Conservation (phyloP, 2,797 vertebrate species). For the Phylloscopus collybita region DNA sequence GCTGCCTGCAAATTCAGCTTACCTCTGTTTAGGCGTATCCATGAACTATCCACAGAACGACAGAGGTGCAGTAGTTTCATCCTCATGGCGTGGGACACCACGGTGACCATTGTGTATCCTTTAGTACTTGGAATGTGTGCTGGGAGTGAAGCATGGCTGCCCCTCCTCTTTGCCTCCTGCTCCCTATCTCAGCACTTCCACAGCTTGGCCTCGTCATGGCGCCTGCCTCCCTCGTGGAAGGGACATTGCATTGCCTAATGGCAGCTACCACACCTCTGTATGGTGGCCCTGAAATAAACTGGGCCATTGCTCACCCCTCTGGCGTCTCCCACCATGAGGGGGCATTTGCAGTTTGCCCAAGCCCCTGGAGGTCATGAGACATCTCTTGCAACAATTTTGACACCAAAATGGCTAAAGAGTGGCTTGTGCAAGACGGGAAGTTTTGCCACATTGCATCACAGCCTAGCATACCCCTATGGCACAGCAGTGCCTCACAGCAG, state of each 20-base stretch:
- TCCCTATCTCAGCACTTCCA: not conserved
- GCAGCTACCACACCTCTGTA: not conserved
- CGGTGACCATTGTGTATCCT: accelerated
- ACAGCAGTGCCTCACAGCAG: not conserved
- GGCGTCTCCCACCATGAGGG: not conserved
- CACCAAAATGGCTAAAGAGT: not conserved
- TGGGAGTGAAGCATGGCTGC: not conserved
- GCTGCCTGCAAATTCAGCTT: not conserved
- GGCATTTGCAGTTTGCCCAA: no score
- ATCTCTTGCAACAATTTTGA: not conserved
- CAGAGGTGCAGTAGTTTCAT: not conserved
- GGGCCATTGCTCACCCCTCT: accelerated
- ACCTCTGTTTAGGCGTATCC: not conserved
- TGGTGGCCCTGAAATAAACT: not conserved
- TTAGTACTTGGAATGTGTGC: not conserved
- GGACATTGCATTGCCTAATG: accelerated
- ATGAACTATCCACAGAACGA: not conserved
- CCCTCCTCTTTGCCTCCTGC: not conserved
- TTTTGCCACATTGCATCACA: not conserved
- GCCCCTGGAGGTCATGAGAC: accelerated
- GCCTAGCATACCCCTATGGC: accelerated
- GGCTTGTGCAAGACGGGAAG: not conserved
- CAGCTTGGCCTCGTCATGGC: accelerated
- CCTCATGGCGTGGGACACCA: accelerated
- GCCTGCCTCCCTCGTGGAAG: not conserved